Percentiles rank a stretch among this genome's conserved stretches.
These are phyloP conservation scores for Deilephila elpenor DNA, from an alignment of 2,888 invertebrate genomes.

Conservation along the genomic window DNA sequence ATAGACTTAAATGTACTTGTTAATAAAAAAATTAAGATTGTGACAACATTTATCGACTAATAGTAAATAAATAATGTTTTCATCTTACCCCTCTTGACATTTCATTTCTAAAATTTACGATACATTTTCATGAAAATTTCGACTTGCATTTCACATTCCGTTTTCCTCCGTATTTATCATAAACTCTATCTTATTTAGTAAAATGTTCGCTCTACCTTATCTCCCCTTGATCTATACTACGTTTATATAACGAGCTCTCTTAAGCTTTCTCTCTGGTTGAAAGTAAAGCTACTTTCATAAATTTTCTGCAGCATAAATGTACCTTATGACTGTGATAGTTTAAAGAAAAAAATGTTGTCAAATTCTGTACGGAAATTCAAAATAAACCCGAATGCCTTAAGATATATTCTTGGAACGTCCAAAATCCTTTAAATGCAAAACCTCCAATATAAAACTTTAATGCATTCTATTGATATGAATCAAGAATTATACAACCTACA, in stretches of 20 bases:
- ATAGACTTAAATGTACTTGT: too few species aligned
- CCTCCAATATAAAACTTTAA: too few species aligned
- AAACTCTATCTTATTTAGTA: conserved; percentile 17
- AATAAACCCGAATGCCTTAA: too few species aligned
- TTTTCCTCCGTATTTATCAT: not conserved
- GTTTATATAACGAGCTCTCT: conserved; percentile 7
- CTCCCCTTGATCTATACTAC: conserved; percentile 7
- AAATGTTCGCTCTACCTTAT: conserved; percentile 15
- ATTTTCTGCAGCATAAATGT: not conserved
- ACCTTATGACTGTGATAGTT: too few species aligned
- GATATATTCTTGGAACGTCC: too few species aligned
- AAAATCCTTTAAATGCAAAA: too few species aligned
- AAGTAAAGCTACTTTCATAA: not conserved
- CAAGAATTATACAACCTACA: too few species aligned
- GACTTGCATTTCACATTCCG: conserved; percentile 8
- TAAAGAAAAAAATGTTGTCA: too few species aligned
- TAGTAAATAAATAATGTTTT: not conserved
- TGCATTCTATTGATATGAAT: too few species aligned
- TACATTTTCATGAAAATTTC: not conserved
- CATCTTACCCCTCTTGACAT: not conserved
- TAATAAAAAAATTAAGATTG: not conserved
- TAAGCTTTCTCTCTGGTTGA: not conserved
- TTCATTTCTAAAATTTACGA: not conserved
- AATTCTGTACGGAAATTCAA: too few species aligned
- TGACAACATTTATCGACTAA: not conserved